These are phyloP conservation scores for Drosophila percnosoma DNA, from an alignment of 2,888 invertebrate genomes.

Conservation along the genomic window DNA sequence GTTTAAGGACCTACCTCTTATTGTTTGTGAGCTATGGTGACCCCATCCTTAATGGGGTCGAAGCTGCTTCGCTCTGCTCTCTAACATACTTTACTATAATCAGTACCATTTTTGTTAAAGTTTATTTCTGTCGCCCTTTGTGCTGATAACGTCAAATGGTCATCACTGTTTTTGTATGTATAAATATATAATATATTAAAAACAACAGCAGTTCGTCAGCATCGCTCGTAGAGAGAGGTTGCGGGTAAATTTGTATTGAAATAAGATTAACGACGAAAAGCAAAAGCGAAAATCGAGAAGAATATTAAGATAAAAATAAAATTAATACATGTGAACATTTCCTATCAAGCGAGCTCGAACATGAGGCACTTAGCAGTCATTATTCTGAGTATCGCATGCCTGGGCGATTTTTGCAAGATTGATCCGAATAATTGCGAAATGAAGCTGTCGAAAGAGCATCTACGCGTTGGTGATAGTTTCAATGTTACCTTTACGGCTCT, in stretches of 20 bases:
- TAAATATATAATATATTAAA: neutral
- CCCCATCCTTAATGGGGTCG: neutral
- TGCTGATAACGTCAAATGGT: neutral
- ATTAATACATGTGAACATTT: neutral
- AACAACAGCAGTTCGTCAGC: neutral
- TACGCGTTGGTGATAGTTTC: rapidly evolving
- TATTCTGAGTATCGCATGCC: neutral
- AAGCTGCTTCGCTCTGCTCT: neutral
- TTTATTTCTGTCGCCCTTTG: too few species aligned
- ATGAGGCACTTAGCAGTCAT: neutral
- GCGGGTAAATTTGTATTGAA: neutral
- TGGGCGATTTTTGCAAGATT: rapidly evolving
- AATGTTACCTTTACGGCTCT: neutral
- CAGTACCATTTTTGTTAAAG: neutral
- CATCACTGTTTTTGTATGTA: neutral
- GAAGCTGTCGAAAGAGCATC: neutral
- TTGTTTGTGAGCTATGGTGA: neutral
- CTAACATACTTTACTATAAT: neutral
- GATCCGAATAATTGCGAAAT: rapidly evolving
- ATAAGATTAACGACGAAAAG: neutral
- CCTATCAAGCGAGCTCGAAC: neutral
- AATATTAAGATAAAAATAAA: neutral
- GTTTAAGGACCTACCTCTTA: neutral
- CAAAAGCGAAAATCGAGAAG: neutral
- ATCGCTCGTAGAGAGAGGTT: neutral